These are phyloP conservation scores for Cyprinodon variegatus DNA, from an alignment of 2,113 vertebrate genomes.

Conservation along the genomic window DNA sequence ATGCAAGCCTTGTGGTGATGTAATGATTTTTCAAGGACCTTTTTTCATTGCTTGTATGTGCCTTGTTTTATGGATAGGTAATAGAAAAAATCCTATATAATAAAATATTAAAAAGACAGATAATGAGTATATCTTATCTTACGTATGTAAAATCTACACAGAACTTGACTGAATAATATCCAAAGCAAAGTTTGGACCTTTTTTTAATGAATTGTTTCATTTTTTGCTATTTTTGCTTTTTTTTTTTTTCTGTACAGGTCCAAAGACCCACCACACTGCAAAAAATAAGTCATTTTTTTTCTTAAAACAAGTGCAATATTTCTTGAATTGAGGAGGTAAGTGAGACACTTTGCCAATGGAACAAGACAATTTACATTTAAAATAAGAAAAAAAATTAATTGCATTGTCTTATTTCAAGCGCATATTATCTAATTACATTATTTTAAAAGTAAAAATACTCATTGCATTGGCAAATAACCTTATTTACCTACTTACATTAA, in stretches of 20 bases:
- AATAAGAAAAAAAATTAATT: too few relatives aligned
- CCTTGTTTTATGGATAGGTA: slow-evolving; percentile 57
- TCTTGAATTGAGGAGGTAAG: too few relatives aligned
- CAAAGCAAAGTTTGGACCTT: neutral
- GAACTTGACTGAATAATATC: neutral
- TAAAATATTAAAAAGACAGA: slow-evolving; percentile 49
- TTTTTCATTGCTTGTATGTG: slow-evolving; percentile 62
- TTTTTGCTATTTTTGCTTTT: neutral
- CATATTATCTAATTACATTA: too few relatives aligned
- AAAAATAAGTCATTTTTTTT: too few relatives aligned
- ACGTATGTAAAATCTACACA: neutral
- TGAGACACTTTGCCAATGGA: too few relatives aligned
- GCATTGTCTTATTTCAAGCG: too few relatives aligned
- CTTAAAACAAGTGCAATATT: too few relatives aligned
- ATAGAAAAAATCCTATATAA: slow-evolving; percentile 44
- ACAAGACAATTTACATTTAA: too few relatives aligned
- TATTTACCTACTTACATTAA: too few relatives aligned
- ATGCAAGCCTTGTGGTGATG: slow-evolving; percentile 39
- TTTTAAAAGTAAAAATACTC: too few relatives aligned
- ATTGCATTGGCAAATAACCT: too few relatives aligned
- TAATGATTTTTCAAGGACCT: slow-evolving; percentile 47
- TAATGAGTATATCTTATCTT: neutral
- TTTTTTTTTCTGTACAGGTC: neutral
- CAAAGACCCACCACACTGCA: too few relatives aligned
- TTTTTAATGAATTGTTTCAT: neutral